Conservation (phyloP, 2,888 invertebrate species). For the Cephus spinipes region DNA sequence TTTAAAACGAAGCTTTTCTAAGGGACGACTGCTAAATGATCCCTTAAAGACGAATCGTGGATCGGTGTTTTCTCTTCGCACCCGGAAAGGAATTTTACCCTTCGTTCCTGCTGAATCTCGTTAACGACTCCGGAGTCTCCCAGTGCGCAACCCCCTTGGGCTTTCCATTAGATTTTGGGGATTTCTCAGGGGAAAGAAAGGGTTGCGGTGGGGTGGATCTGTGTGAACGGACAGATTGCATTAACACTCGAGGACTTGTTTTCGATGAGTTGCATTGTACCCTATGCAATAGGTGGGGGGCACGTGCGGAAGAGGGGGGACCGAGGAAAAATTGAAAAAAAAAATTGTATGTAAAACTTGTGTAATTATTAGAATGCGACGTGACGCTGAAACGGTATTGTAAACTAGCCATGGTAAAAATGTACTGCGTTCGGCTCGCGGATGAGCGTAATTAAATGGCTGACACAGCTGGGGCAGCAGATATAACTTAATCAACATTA, state of each 20-base stretch:
- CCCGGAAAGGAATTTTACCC: neutral
- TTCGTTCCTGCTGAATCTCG: neutral
- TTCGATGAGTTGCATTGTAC: neutral
- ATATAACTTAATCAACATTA: conserved; percentile 49
- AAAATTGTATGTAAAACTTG: no score
- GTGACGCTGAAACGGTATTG: no score
- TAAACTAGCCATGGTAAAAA: no score
- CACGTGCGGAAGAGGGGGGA: no score
- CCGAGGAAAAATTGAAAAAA: no score
- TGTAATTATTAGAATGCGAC: no score
- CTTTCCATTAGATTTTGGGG: neutral
- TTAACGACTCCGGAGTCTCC: neutral
- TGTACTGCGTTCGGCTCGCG: no score
- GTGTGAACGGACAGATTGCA: neutral
- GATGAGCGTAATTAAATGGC: conserved; percentile 32
- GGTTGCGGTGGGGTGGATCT: neutral
- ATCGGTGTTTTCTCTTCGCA: neutral
- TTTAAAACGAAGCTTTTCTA: neutral
- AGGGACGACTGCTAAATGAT: no score
- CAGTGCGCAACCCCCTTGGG: neutral
- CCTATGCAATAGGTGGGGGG: no score
- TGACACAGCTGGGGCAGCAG: conserved; percentile 35
- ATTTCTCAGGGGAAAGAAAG: neutral
- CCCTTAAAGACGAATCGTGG: neutral
- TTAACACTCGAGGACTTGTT: neutral